These are phyloP conservation scores for Sisyra nigra DNA, from an alignment of 2,888 invertebrate species.

Conservation along the genomic window DNA sequence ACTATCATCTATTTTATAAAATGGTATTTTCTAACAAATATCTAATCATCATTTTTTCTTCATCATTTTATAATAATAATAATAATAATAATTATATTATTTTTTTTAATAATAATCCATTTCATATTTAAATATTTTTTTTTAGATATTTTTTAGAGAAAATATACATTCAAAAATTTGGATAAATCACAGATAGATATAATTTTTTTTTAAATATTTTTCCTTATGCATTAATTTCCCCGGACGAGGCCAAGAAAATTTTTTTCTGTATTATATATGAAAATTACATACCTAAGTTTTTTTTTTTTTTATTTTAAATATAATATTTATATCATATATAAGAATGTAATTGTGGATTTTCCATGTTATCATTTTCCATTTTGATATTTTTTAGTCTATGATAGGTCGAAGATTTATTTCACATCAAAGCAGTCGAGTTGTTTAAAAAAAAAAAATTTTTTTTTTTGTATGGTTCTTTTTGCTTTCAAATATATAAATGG, in stretches of 20 bases:
- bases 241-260: slow-evolving; percentile 17
- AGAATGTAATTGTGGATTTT: slow-evolving; percentile 9
- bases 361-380: slow-evolving; percentile 12
- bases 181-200: slow-evolving; percentile 41
- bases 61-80: background rate
- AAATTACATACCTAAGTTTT: background rate
- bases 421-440: slow-evolving; percentile 28
- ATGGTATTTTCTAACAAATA: slow-evolving; percentile 7
- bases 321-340: too few species aligned
- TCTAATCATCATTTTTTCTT: slow-evolving; percentile 3
- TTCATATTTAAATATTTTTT: slow-evolving; percentile 29
- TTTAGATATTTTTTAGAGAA: slow-evolving; percentile 38
- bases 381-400: slow-evolving; percentile 8
- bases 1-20: background rate
- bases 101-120: slow-evolving; percentile 11
- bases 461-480: slow-evolving; percentile 6
- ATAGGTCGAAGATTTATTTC: slow-evolving; percentile 15
- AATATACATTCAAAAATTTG: slow-evolving; percentile 41
- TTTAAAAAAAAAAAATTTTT: too few species aligned
- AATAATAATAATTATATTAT: background rate
- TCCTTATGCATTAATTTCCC: slow-evolving; percentile 12
- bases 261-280: slow-evolving; percentile 1
- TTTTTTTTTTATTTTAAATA: too few species aligned
- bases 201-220: slow-evolving; percentile 25
- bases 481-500: slow-evolving; percentile 13